phyloP scores from a whole-genome alignment of 2,797 vertebrate genomes.

The Huso huso region DNA sequence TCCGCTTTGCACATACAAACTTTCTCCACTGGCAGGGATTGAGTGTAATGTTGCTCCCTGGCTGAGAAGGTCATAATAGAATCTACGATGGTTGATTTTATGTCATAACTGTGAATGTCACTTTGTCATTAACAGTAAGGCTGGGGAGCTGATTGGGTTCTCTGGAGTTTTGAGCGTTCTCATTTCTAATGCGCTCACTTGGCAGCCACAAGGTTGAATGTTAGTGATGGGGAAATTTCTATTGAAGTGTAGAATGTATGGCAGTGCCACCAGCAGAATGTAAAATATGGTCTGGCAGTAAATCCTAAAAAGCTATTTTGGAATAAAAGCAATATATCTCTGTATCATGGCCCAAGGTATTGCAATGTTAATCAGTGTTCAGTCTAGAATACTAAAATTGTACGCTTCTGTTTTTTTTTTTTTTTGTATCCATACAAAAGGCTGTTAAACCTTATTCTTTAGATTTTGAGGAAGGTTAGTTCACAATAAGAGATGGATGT shows the following conservation, averaged over 20 bases:
- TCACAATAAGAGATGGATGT: no score
- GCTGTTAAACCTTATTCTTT: no score
- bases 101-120: constrained; percentile 5
- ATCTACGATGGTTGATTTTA: neutral
- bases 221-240: constrained; percentile 1
- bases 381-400: neutral
- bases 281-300: constrained; percentile 1
- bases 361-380: neutral
- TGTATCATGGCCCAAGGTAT: neutral
- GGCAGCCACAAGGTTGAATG: neutral
- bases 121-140: constrained; percentile 2
- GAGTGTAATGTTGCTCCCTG: neutral
- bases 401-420: no score
- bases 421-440: no score
- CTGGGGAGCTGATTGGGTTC: neutral
- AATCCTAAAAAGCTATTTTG: neutral
- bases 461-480: no score
- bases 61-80: constrained; percentile 3
- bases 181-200: neutral
- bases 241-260: neutral
- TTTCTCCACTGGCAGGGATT: neutral
- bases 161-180: constrained; percentile 1
- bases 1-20: neutral
- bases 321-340: constrained; percentile 1
- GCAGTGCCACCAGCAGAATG: neutral